Conservation (phyloP, 30 jellyfish, hydroid and myxozoan species). For the Rhopilema esculentum region DNA sequence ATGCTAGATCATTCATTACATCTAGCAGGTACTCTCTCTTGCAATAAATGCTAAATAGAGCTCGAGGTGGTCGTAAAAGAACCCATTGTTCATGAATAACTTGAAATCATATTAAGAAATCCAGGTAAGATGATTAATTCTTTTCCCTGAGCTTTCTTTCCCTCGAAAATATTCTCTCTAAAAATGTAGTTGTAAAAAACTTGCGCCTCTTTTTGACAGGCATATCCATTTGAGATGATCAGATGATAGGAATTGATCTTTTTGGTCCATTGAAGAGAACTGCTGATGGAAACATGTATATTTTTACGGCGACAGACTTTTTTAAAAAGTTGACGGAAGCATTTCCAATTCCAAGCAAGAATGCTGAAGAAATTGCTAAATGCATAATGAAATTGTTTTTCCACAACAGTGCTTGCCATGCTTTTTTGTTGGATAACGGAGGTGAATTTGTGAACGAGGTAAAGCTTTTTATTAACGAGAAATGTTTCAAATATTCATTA, state of each 20-base stretch:
- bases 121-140: neutral
- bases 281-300: neutral
- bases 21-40: neutral
- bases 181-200: no score
- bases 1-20: neutral
- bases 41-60: neutral
- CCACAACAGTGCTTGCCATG: neutral
- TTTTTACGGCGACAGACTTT: constrained; percentile 9
- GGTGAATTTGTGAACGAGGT: constrained; percentile 19
- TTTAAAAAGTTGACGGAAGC: constrained; percentile 13
- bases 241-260: constrained; percentile 8
- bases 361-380: constrained; percentile 9
- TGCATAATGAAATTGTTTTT: neutral
- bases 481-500: neutral
- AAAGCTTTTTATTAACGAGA: neutral
- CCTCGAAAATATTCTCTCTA: neutral
- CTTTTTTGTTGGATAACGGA: constrained; percentile 3
- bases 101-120: neutral
- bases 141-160: neutral
- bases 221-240: neutral
- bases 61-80: neutral
- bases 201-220: constrained; percentile 5
- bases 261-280: neutral
- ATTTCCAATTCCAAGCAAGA: constrained; percentile 1
- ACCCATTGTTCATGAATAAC: neutral